Conservation (phyloP, 1,140 invertebrate genomes). For the Dufourea novaeangliae region DNA sequence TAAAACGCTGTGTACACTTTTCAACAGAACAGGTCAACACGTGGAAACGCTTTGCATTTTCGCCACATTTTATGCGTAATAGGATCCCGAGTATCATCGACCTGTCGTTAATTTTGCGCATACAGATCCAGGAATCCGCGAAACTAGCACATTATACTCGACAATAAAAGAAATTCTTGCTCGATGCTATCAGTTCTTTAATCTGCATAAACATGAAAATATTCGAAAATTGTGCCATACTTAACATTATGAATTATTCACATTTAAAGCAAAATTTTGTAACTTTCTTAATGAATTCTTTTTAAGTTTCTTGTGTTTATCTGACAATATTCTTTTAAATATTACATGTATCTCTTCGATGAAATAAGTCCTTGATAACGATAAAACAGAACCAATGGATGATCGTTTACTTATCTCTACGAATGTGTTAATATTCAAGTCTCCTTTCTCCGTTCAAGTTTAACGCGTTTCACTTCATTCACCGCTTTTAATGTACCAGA, state of each 20-base stretch:
- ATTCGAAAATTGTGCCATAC: too few relatives aligned
- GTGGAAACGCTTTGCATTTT: neutral
- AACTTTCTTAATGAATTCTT: too few relatives aligned
- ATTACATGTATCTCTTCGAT: neutral
- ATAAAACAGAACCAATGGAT: neutral
- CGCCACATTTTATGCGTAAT: conserved; percentile 14
- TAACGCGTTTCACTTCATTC: neutral
- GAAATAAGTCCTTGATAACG: neutral
- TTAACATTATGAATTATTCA: too few relatives aligned
- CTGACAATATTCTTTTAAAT: too few relatives aligned
- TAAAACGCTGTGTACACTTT: conserved; percentile 5
- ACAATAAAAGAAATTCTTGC: neutral
- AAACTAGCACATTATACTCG: conserved; percentile 14
- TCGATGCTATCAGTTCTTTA: neutral
- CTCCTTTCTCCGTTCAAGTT: neutral
- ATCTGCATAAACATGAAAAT: too few relatives aligned
- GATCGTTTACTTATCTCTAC: neutral
- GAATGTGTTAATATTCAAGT: neutral
- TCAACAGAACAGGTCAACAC: neutral
- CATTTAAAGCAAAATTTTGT: too few relatives aligned
- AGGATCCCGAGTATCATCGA: conserved; percentile 14
- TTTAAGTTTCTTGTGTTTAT: too few relatives aligned
- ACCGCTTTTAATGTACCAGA: neutral
- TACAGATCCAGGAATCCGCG: conserved; percentile 23
- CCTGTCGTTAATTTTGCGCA: conserved; percentile 14